Base-by-base conservation (phyloP, 2,113 vertebrate species). In the Centropristis striata region DNA sequence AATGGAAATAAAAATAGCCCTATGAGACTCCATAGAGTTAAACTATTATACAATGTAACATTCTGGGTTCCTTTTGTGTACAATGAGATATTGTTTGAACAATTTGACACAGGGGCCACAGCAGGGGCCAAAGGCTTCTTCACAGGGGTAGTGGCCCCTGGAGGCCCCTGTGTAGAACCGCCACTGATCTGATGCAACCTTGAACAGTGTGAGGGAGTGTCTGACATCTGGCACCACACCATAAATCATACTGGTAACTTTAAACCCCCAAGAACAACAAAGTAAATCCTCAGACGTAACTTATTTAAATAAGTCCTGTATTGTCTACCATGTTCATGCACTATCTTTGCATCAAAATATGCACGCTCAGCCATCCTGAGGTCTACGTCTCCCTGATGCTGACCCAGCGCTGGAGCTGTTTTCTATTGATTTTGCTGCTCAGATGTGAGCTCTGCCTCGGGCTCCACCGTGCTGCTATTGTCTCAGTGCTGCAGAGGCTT, bases 401-500 rank as follows among this genome's bases (percentile, higher is more conserved):
- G 90, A 93, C 78, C 80, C 14, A 75, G 83, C 55, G 21, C 39
- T 8, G 21, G 54, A 57, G 79, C 64, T 59, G 37, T 57, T 86
- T 81, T 71, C 70, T 81, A 85, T 87, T 82, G 86, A 91, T 90
- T 86, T 80, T 44, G 21, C 61, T 68, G 59, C 70, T 83, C 63
- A 75, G 65, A 86, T 89, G 47, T 75, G 69, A 85, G 89, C 83
- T 80, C n/a, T 88, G 87, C 83, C 68, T 83, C 79, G 78, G 73
- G 68, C 66, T 87, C 76, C 70, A 86, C 88, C 78, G 69, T 80
- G 82, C 78, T 83, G 79, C 86, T 90, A 91, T 92, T 92, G 88
- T 92, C 88, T 92, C 76, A 63, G 81, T 81, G 67, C 77, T 87
- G 91, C 88, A 84, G 92, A 87, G 86, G 85, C 81, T 90, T 86